phyloP scores from a whole-genome alignment of 2,797 vertebrate species.

The Phrynocephalus guinanensis region DNA sequence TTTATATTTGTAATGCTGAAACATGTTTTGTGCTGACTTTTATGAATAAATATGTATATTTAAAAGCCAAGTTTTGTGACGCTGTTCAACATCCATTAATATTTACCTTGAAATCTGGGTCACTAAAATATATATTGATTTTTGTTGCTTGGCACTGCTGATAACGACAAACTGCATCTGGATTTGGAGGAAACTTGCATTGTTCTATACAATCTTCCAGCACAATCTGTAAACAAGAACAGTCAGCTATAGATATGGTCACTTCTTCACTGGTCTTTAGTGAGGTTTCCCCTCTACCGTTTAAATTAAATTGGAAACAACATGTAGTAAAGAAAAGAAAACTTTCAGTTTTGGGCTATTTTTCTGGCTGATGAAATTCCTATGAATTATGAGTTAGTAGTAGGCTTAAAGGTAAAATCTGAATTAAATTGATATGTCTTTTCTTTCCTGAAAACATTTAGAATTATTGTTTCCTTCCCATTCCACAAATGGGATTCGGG shows the following conservation, averaged over 20 bases:
- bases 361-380: too few relatives aligned
- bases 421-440: too few relatives aligned
- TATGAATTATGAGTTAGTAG: too few relatives aligned
- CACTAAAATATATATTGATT: conserved; percentile 90
- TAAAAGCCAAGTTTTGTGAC: neutral
- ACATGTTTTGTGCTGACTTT: neutral
- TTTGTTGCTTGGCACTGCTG: conserved; percentile 84
- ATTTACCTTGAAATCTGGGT: conserved; percentile 94
- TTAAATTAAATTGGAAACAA: neutral
- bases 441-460: too few relatives aligned
- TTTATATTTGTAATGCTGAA: rapidly evolving
- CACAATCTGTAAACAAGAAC: conserved; percentile 74
- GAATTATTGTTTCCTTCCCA: too few relatives aligned
- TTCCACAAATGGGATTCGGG: too few relatives aligned
- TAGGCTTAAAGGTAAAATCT: too few relatives aligned
- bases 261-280: neutral
- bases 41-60: neutral
- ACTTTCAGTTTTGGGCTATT: too few relatives aligned
- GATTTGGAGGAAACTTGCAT: conserved; percentile 89
- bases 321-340: neutral
- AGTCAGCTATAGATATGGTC: neutral
- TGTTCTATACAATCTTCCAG: conserved; percentile 82
- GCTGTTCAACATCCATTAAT: neutral
- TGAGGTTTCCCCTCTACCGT: too few relatives aligned
- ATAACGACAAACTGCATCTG: conserved; percentile 88